Evolutionary conservation across 2,888 invertebrate species (phyloP).

Genomic region (Rhamnusium bicolor): DNA sequence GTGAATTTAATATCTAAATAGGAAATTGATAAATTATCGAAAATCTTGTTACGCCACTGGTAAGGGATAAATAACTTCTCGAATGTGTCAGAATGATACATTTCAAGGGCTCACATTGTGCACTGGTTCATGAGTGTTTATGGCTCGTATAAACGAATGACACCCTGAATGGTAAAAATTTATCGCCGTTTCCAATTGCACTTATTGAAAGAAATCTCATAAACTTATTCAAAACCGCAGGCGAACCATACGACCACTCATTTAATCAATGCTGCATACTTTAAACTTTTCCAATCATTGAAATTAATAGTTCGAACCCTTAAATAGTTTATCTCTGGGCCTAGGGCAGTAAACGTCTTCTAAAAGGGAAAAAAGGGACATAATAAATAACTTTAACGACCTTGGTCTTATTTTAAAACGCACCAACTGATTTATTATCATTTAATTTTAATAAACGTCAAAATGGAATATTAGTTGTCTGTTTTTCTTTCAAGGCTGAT

Average conservation of each 20-base stretch:
- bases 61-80: constrained; percentile 16
- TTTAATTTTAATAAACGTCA: constrained; percentile 30
- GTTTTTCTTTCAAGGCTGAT: not conserved
- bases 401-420: constrained; percentile 20
- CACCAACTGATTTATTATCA: constrained; percentile 24
- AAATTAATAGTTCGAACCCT: constrained; percentile 39
- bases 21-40: too few relatives aligned
- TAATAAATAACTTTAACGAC: constrained; percentile 30
- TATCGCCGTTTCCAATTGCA: constrained; percentile 24
- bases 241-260: constrained; percentile 1
- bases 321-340: constrained; percentile 31
- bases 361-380: constrained; percentile 20
- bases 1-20: too few relatives aligned
- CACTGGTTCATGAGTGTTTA: constrained; percentile 54
- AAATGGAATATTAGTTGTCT: constrained; percentile 19
- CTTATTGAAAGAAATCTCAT: constrained; percentile 34
- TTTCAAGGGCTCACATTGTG: constrained; percentile 52
- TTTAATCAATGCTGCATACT: constrained; percentile 45
- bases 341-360: constrained; percentile 12
- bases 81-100: constrained; percentile 53
- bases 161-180: constrained; percentile 35
- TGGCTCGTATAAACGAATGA: constrained; percentile 50
- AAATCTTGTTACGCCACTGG: constrained; percentile 17
- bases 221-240: constrained; percentile 28
- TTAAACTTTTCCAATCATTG: constrained; percentile 48